Conservation (phyloP, 1,140 invertebrate genomes). For the Bombus turneri region DNA sequence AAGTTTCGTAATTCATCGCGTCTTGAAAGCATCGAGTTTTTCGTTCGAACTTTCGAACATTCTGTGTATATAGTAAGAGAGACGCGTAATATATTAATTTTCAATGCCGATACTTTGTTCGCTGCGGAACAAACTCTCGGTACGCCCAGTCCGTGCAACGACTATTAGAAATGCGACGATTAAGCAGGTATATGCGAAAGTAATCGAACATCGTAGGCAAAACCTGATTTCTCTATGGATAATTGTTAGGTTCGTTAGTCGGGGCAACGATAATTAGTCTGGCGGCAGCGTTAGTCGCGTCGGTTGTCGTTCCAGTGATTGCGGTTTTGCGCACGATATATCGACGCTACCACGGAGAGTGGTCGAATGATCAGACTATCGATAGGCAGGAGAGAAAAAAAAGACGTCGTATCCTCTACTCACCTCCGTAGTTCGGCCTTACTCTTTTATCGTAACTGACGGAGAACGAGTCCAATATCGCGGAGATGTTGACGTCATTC, state of each 20-base stretch:
- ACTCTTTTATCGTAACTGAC: conserved; percentile 98
- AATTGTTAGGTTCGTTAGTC: neutral
- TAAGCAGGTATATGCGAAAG: conserved; percentile 44
- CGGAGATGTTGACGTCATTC: conserved; percentile 95
- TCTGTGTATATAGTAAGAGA: neutral
- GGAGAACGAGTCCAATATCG: conserved; percentile 95
- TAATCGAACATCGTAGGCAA: conserved; percentile 50
- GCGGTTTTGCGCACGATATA: conserved; percentile 54
- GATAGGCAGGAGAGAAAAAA: conserved; percentile 43
- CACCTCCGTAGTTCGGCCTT: conserved; percentile 98
- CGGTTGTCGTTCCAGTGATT: neutral
- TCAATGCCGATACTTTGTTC: conserved; percentile 30
- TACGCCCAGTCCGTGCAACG: conserved; percentile 60
- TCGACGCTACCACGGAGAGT: conserved; percentile 45
- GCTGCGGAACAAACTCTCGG: conserved; percentile 45
- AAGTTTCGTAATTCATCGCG: neutral
- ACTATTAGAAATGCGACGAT: conserved; percentile 58
- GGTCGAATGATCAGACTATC: conserved; percentile 60
- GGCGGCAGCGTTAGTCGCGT: neutral
- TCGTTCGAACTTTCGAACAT: neutral
- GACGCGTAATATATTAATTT: neutral
- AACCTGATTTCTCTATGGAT: conserved; percentile 24
- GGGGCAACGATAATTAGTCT: neutral
- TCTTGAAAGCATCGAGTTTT: neutral
- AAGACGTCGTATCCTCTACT: conserved; percentile 80